Evolutionary conservation across 2,113 vertebrate species (phyloP).

Genomic region (Oreotrochilus melanogaster): DNA sequence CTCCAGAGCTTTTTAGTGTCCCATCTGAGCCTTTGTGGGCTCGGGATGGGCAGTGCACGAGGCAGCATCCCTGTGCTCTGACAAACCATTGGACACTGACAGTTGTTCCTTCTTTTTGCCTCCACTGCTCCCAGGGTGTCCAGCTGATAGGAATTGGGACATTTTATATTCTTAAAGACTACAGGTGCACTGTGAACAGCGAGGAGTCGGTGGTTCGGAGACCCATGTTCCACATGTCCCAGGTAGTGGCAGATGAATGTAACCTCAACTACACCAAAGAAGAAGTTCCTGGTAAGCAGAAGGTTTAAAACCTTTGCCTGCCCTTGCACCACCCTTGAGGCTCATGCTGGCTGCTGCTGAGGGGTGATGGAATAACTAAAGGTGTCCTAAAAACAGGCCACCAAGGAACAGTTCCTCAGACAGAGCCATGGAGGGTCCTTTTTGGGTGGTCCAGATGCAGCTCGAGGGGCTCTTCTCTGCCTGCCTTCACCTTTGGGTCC

Average conservation of each 20-base stretch:
- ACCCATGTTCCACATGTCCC: background rate
- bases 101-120: background rate
- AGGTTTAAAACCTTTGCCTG: background rate
- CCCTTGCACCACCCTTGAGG: background rate
- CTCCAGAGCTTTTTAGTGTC: background rate
- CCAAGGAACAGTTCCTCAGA: background rate
- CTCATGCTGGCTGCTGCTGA: fast-evolving
- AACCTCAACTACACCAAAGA: background rate
- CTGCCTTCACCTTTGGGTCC: background rate
- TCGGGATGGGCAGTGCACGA: background rate
- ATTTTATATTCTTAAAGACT: background rate
- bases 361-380: background rate
- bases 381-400: background rate
- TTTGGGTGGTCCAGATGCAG: background rate
- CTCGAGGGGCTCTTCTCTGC: background rate
- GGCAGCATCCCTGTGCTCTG: background rate
- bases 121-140: background rate
- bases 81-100: background rate
- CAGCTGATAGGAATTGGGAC: background rate
- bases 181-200: background rate
- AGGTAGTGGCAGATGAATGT: background rate
- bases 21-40: no score
- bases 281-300: background rate
- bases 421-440: background rate
- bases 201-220: background rate